Percentiles rank a stretch among this genome's conserved stretches.
These are phyloP conservation scores for Lontra canadensis DNA, from an alignment of 2,113 vertebrate species.

Conservation along the genomic window DNA sequence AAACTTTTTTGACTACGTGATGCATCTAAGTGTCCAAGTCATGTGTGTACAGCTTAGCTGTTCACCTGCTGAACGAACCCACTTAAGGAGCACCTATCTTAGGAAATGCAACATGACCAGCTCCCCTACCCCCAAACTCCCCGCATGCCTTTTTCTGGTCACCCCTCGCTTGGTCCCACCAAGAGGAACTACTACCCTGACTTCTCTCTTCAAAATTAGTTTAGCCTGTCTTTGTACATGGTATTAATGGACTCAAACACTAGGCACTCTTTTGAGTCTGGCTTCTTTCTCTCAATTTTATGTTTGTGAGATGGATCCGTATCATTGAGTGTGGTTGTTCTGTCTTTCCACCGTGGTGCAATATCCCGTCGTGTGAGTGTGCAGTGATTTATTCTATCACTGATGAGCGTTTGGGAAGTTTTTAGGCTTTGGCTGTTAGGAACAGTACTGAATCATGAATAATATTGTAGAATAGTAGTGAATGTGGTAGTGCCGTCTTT, in stretches of 20 bases:
- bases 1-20: neutral
- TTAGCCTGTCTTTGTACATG: neutral
- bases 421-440: neutral
- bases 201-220: neutral
- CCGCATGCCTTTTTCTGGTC: fast-evolving
- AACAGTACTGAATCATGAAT: neutral
- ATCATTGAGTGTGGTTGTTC: fast-evolving
- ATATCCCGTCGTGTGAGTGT: fast-evolving
- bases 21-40: neutral
- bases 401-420: too few relatives aligned
- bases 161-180: fast-evolving
- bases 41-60: neutral
- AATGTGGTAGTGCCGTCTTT: neutral
- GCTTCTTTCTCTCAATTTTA: neutral
- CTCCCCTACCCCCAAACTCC: fast-evolving
- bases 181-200: neutral
- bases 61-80: neutral
- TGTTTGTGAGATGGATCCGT: neutral
- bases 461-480: neutral
- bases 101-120: fast-evolving
- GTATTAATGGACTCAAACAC: fast-evolving
- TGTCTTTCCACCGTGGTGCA: neutral
- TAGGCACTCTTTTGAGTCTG: neutral
- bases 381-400: neutral
- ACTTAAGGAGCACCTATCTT: fast-evolving